Evolutionary conservation across 2,888 invertebrate species (phyloP).

Genomic region (Maniola hyperantus): DNA sequence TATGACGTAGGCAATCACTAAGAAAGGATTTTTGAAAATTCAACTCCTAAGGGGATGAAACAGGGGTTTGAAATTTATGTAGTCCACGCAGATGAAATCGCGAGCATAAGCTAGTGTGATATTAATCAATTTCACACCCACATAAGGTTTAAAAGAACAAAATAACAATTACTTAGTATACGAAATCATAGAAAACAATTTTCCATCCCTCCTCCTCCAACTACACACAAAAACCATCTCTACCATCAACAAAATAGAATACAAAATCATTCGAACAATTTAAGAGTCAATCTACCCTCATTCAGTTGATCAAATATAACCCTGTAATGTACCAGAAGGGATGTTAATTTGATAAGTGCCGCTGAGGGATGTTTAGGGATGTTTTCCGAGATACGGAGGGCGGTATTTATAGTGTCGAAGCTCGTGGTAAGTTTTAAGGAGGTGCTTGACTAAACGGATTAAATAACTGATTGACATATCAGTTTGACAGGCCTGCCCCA

Average conservation of each 20-base stretch:
- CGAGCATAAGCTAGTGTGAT: too few relatives aligned
- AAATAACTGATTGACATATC: neutral
- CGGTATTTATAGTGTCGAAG: conserved; percentile 13
- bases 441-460: neutral
- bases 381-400: conserved; percentile 39
- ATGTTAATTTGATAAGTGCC: conserved; percentile 46
- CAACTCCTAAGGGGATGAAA: too few relatives aligned
- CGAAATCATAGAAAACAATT: conserved; percentile 7
- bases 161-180: conserved; percentile 1
- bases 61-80: too few relatives aligned
- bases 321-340: conserved; percentile 40
- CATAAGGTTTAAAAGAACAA: neutral
- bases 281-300: conserved; percentile 15
- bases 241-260: neutral
- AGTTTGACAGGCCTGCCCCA: too few relatives aligned
- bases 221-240: neutral
- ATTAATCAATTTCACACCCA: too few relatives aligned
- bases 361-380: conserved; percentile 38
- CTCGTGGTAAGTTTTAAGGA: neutral
- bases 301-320: conserved; percentile 17
- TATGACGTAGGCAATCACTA: too few relatives aligned
- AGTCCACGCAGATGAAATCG: too few relatives aligned
- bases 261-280: neutral
- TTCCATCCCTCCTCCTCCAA: neutral
- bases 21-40: too few relatives aligned